Percentiles rank a stretch among this genome's conserved stretches.
Evolutionary conservation across 2,888 invertebrate genomes (phyloP).

Genomic region (Plutella xylostella): DNA sequence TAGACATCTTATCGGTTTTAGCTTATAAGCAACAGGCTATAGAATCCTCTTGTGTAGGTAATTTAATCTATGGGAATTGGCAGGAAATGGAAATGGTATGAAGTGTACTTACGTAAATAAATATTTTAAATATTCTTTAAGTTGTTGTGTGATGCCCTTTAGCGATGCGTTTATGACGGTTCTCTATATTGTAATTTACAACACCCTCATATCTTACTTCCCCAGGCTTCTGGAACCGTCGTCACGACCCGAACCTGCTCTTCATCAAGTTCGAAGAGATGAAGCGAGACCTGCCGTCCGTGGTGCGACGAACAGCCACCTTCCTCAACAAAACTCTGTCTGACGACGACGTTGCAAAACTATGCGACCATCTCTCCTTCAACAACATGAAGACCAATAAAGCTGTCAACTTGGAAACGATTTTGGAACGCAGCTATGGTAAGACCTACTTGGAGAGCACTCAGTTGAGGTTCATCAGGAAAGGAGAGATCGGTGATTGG

Average conservation of each 20-base stretch:
- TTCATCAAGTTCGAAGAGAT: constrained; percentile 88
- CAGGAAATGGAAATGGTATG: no score
- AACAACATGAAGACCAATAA: constrained; percentile 85
- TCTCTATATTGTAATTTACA: no score
- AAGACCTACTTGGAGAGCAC: constrained; percentile 58
- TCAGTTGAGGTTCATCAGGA: constrained; percentile 75
- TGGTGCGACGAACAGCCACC: constrained; percentile 75
- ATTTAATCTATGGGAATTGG: no score
- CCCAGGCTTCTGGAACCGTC: constrained; percentile 78
- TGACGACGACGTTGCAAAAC: constrained; percentile 74
- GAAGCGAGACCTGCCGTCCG: constrained; percentile 76
- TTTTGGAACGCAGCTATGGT: constrained; percentile 67
- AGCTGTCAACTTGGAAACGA: constrained; percentile 78
- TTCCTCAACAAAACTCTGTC: constrained; percentile 77
- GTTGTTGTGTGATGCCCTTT: no score
- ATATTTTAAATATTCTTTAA: no score
- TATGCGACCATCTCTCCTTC: constrained; percentile 83
- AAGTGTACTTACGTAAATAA: no score
- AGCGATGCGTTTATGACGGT: no score
- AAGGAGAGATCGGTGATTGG: constrained; percentile 86
- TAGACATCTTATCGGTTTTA: no score
- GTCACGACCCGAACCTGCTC: constrained; percentile 77
- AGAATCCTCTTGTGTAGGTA: no score
- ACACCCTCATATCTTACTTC: no score
- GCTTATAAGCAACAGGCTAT: no score